Base-by-base conservation (phyloP, 2,888 invertebrate species). In the Noctua janthina region DNA sequence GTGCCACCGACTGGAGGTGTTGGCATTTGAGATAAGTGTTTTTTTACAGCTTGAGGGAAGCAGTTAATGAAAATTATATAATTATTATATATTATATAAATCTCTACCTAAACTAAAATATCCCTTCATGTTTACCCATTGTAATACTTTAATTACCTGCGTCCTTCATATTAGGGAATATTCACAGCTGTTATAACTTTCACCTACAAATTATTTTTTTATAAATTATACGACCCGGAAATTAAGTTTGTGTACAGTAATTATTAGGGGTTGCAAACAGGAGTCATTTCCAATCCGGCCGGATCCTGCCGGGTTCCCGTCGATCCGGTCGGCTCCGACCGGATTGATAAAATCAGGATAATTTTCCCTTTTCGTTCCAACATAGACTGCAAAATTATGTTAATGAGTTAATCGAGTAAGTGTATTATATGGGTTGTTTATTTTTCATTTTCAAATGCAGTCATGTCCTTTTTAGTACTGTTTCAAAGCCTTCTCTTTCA, bases 171-270 rank as follows among this genome's bases (percentile, higher is more conserved):
- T 59, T 71, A 43, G 15, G 23, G 46, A 75, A 72, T 29, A 72
- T n/a, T 64, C 17, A 15, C 72, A 76, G 59, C 51, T 70, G 64
- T 43, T 78, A n/a, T 15, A 29, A 46, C 46, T 46, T 82, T 56
- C 49, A 82, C 35, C 29, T 35, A 59, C 15, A 78, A 64, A 73
- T 43, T 62, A 0, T 62, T 72, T 72, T 54, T 67, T 51, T 51
- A 66, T 79, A 51, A 83, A 74, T 82, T 78, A 82, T 46, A 70
- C 43, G 29, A 79, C 3, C 72, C 79, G 84, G 79, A 83, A 83
- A 83, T 83, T 73, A 79, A 59, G 54, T 79, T 76, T 62, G 67
- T 69, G 69, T 39, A 73, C 74, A 74, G 59, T 74, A 83, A 74
- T 78, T 74, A 29, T 29, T 29, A 29, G 29, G 29, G 29, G 29